These are phyloP conservation scores for Drosophila jambulina DNA, from an alignment of 1,140 invertebrate species.

Conservation along the genomic window DNA sequence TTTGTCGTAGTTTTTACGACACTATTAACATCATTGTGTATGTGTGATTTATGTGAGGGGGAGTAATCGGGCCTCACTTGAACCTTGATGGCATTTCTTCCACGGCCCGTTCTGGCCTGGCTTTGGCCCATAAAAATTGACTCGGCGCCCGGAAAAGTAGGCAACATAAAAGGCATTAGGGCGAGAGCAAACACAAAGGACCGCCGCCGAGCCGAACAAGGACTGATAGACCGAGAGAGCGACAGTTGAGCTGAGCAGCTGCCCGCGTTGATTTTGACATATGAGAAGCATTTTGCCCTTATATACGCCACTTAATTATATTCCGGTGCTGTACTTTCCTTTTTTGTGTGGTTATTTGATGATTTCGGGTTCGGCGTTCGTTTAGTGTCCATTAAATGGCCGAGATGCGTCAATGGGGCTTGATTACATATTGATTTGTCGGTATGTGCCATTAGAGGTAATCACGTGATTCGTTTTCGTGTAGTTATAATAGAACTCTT, in stretches of 20 bases:
- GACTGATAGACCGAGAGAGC: slow-evolving; percentile 12
- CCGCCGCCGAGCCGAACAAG: slow-evolving; percentile 12
- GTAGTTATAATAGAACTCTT: slow-evolving; percentile 10
- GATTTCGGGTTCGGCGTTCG: slow-evolving; percentile 14
- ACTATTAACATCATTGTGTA: slow-evolving; percentile 77
- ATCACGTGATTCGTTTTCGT: slow-evolving; percentile 28
- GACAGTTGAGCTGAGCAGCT: slow-evolving; percentile 42
- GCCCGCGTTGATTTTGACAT: slow-evolving; percentile 75
- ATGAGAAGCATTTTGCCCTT: slow-evolving; percentile 57
- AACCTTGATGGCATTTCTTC: slow-evolving; percentile 48
- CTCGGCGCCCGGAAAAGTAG: slow-evolving; percentile 48
- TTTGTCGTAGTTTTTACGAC: slow-evolving; percentile 69
- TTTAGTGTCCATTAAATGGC: slow-evolving; percentile 29
- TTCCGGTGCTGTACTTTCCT: slow-evolving; percentile 29
- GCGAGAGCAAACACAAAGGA: slow-evolving; percentile 42
- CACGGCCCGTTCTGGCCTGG: slow-evolving; percentile 19
- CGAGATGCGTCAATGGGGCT: slow-evolving; percentile 39
- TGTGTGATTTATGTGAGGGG: slow-evolving; percentile 65
- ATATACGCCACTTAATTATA: slow-evolving; percentile 66
- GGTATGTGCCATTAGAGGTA: slow-evolving; percentile 23
- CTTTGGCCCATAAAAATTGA: slow-evolving; percentile 66
- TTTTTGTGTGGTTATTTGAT: slow-evolving; percentile 19
- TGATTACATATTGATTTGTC: slow-evolving; percentile 42
- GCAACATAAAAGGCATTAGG: slow-evolving; percentile 54
- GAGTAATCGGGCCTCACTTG: slow-evolving; percentile 41